Evolutionary conservation across 2,797 vertebrate genomes (phyloP).

Genomic region (Acropternis orthonyx): DNA sequence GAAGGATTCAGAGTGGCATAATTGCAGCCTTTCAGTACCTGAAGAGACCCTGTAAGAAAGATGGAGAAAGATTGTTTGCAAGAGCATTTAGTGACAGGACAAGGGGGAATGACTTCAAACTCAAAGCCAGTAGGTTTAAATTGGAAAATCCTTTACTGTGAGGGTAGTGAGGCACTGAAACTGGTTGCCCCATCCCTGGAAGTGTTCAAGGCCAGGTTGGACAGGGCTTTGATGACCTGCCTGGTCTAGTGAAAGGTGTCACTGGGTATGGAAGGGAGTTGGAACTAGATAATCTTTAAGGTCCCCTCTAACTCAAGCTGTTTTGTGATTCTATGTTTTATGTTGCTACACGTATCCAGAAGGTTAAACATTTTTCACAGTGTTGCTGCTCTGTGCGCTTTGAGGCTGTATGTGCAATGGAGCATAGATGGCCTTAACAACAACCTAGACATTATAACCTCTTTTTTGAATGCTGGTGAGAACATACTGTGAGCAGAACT

Average conservation of each 20-base stretch:
- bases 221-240: background rate
- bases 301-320: background rate
- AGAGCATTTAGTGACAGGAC: background rate
- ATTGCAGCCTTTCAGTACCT: rapidly evolving
- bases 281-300: background rate
- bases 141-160: background rate
- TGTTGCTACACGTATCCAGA: background rate
- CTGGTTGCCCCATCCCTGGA: background rate
- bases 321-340: background rate
- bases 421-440: background rate
- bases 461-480: background rate
- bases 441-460: background rate
- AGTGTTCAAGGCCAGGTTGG: background rate
- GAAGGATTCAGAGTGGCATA: background rate
- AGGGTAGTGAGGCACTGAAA: background rate
- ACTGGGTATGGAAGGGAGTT: background rate
- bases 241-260: background rate
- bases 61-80: background rate
- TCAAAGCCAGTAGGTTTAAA: background rate
- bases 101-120: background rate
- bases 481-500: background rate
- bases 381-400: background rate
- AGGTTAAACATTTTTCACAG: background rate
- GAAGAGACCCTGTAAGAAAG: background rate
- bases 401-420: background rate